These are phyloP conservation scores for Tenthredo mesomela DNA, from an alignment of 2,888 invertebrate genomes.

Conservation along the genomic window DNA sequence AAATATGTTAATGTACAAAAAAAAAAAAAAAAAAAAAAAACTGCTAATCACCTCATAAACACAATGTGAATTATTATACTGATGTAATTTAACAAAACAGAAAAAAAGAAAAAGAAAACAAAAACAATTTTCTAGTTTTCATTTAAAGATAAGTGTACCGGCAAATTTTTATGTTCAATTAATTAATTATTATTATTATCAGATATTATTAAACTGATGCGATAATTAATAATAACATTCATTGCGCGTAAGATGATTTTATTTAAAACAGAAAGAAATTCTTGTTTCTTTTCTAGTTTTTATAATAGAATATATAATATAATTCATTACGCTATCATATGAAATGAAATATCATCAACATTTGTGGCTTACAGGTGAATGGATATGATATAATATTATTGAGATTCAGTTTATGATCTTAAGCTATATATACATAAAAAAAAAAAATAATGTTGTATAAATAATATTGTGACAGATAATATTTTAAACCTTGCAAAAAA, in stretches of 20 bases:
- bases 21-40: too few relatives aligned
- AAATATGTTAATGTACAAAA: conserved; percentile 14
- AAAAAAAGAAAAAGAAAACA: too few relatives aligned
- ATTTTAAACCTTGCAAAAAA: conserved; percentile 34
- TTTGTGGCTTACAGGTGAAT: conserved; percentile 44
- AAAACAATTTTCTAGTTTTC: too few relatives aligned
- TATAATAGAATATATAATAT: too few relatives aligned
- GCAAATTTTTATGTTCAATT: conserved; percentile 12
- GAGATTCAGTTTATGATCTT: conserved; percentile 14
- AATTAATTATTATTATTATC: background rate
- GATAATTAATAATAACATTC: conserved; percentile 15
- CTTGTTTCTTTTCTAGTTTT: conserved; percentile 7
- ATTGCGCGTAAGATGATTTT: background rate
- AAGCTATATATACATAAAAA: background rate
- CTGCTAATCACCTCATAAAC: conserved; percentile 9
- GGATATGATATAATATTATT: conserved; percentile 40
- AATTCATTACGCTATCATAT: too few relatives aligned
- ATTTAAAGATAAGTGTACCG: background rate
- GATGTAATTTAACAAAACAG: too few relatives aligned
- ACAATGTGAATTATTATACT: background rate
- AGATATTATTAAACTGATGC: background rate
- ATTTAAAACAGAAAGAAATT: background rate
- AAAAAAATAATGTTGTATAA: conserved; percentile 11
- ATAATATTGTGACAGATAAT: conserved; percentile 28
- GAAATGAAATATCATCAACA: background rate